phyloP scores from a whole-genome alignment of 2,797 vertebrate species.

The Ctenochaetus hawaiiensis region DNA sequence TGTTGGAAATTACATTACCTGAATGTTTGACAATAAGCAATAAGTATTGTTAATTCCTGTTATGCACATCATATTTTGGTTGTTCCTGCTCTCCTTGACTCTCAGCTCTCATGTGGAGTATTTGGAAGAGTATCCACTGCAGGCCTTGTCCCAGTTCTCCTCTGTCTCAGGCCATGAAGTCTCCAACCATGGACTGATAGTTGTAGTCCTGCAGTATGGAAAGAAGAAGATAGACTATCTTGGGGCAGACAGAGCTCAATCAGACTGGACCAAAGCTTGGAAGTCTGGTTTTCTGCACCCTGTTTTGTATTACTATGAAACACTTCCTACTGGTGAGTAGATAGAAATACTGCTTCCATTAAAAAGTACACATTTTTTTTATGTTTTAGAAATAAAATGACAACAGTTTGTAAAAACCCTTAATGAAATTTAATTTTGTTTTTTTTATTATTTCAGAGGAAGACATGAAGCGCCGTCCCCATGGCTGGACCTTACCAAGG shows the following conservation, averaged over 20 bases:
- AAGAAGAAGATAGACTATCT: constrained; percentile 94
- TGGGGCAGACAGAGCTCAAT: constrained; percentile 89
- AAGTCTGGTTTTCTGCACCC: constrained; percentile 97
- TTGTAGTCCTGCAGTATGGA: constrained; percentile 94
- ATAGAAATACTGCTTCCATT: background rate
- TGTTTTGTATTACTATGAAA: constrained; percentile 93
- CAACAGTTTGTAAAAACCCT: background rate
- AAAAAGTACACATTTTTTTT: background rate
- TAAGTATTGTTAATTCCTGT: background rate
- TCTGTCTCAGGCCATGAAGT: constrained; percentile 84
- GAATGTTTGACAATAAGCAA: background rate
- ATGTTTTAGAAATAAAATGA: background rate
- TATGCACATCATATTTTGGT: background rate
- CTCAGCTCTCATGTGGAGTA: constrained; percentile 88
- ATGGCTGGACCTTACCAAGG: constrained; percentile 91
- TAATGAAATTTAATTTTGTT: background rate
- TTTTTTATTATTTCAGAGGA: constrained; percentile 80
- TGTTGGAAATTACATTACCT: background rate
- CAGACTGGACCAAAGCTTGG: constrained; percentile 93
- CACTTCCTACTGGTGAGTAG: constrained; percentile 90
- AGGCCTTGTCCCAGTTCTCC: constrained; percentile 89
- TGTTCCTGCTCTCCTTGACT: background rate
- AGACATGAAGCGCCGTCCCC: constrained; percentile 89
- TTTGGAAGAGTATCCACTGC: constrained; percentile 93
- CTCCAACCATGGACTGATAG: constrained; percentile 88